Evolutionary conservation across 2,888 invertebrate genomes (phyloP), one percentile per base, ranked within the genome.

Genomic region (Polietes domitor): DNA sequence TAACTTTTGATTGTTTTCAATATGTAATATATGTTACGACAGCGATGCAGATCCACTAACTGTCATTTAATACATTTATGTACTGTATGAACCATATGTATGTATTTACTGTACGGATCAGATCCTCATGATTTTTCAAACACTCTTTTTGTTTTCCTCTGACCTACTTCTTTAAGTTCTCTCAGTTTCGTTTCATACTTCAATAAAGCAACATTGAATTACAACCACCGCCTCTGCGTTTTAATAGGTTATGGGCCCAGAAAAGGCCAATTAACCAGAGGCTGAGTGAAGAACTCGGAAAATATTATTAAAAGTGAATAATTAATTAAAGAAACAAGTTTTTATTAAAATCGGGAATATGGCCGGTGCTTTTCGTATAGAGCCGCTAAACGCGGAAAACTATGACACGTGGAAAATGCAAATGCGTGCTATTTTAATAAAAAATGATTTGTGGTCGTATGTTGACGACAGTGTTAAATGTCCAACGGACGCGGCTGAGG

Each of bases 371-470:
- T 74, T 81, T 1, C 75, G 68, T 26, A 85, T 85, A 41, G 85
- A 86, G 37, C 81, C 83, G 65, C 61, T 86, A 58, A 83, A 77
- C 72, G 85, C 76, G 55, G 78, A 86, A 0, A 85, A 86, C 63
- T 85, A 82, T 47, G 84, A 80, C 37, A 85, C 82, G 7, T 84
- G 85, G 85, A 86, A 86, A 50, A 41, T 86, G 53, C 83, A 86
- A 63, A 85, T 87, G 68, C 82, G 85, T 41, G 87, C 85, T 9
- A 58, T 85, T n/a, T n/a, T n/a, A n/a, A n/a, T n/a, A n/a, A n/a
- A n/a, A n/a, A n/a, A n/a, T n/a, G n/a, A n/a, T n/a, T n/a, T n/a
- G n/a, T n/a, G n/a, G n/a, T n/a, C n/a, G n/a, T n/a, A n/a, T 2
- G 76, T 81, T 0, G 55, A 82, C 58, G 81, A 78, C 6, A 68